Evolutionary conservation across 1,140 invertebrate species (phyloP).

Genomic region (Pogonognathellus flavescens): DNA sequence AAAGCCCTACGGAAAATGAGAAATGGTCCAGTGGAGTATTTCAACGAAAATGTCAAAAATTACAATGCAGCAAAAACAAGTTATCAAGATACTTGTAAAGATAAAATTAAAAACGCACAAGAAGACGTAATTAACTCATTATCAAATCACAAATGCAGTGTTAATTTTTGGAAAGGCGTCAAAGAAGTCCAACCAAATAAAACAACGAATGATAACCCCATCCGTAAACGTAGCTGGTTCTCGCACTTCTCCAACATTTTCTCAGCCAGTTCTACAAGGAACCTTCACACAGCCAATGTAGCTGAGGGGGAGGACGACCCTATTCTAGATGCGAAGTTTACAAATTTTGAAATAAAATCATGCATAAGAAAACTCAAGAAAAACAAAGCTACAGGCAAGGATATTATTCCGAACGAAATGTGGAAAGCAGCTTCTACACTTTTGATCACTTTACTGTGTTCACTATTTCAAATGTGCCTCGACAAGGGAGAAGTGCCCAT

Average conservation of each 20-base stretch:
- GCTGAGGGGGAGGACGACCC: background rate
- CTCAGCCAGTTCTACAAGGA: background rate
- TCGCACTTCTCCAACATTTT: background rate
- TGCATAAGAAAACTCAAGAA: background rate
- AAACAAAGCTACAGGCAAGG: background rate
- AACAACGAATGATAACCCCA: background rate
- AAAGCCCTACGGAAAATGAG: background rate
- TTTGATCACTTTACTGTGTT: slow-evolving; percentile 52
- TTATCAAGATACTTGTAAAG: background rate
- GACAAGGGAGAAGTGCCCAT: slow-evolving; percentile 57
- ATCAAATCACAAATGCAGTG: background rate
- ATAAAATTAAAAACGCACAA: background rate
- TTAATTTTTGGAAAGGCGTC: background rate
- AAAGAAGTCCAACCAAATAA: background rate
- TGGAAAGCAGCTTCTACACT: no score
- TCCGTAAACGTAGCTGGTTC: no score
- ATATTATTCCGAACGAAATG: no score
- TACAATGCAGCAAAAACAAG: background rate
- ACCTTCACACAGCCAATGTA: background rate
- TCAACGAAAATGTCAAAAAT: background rate
- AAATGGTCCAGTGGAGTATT: background rate
- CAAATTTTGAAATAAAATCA: background rate
- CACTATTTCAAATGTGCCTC: slow-evolving; percentile 67
- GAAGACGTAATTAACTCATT: background rate
- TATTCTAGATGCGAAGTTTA: background rate